Conservation (phyloP, 2,888 invertebrate species). For the Drosophila meridiana region DNA sequence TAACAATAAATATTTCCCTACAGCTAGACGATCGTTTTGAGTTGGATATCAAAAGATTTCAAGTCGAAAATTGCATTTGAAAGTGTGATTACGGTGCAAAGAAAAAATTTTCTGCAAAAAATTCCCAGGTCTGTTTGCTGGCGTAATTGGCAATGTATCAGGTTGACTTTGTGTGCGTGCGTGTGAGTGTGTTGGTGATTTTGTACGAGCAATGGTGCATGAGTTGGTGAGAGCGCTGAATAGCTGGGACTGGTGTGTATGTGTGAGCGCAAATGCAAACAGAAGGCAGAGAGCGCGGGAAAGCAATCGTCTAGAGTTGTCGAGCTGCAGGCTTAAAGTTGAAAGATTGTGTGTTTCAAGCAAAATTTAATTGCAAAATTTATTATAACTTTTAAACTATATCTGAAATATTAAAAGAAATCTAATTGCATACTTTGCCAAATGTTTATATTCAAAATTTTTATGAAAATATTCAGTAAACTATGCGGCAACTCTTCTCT, state of each 20-base stretch:
- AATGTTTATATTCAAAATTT: not conserved
- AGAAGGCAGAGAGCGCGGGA: conserved; percentile 53
- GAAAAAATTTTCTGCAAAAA: conserved; percentile 65
- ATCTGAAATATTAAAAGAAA: not conserved
- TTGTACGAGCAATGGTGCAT: conserved; percentile 25
- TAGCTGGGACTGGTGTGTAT: conserved; percentile 25
- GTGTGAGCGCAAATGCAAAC: conserved; percentile 37
- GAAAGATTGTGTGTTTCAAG: not conserved
- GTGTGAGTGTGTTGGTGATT: conserved; percentile 32
- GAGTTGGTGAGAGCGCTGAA: conserved; percentile 56
- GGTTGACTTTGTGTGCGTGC: conserved; percentile 40
- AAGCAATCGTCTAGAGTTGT: conserved; percentile 59
- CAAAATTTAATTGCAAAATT: not conserved
- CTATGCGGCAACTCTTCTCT: conserved; percentile 53
- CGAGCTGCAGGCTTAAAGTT: conserved; percentile 20
- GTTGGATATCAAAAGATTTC: conserved; percentile 56
- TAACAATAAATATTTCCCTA: conserved; percentile 54
- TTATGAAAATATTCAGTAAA: not conserved
- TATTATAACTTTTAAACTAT: not conserved
- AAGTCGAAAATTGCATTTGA: conserved; percentile 65
- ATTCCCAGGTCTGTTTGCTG: conserved; percentile 83
- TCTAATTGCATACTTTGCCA: not conserved
- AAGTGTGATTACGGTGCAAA: conserved; percentile 68
- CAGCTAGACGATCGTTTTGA: conserved; percentile 50
- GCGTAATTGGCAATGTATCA: conserved; percentile 68